These are phyloP conservation scores for Tetragnatha montana DNA, from an alignment of 2,888 invertebrate species.

Conservation along the genomic window DNA sequence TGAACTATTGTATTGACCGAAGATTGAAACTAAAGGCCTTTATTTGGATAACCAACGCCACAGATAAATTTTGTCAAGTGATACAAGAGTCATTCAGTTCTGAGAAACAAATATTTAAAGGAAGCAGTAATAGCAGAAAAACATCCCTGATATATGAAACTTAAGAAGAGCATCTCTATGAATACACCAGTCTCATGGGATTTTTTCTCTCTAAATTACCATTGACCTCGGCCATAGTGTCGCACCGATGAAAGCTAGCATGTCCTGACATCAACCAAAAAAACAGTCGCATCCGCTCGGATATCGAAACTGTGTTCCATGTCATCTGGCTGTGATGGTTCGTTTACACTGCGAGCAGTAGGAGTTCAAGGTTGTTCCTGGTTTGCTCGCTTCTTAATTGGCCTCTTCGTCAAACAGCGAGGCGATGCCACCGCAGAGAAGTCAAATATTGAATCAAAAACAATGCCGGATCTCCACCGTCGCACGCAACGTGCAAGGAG, in stretches of 20 bases:
- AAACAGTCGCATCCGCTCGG: constrained; percentile 49
- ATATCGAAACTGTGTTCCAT: constrained; percentile 30
- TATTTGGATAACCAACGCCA: neutral
- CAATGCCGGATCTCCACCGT: constrained; percentile 14
- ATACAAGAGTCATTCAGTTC: neutral
- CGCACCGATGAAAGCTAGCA: constrained; percentile 7
- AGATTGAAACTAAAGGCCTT: too few relatives aligned
- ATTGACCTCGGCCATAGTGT: constrained; percentile 14
- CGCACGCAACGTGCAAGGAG: constrained; percentile 26
- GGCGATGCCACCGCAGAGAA: neutral
- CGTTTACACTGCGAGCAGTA: neutral
- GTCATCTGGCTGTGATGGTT: constrained; percentile 46
- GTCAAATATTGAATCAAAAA: constrained; percentile 5
- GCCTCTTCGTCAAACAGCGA: constrained; percentile 16
- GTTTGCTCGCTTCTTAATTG: constrained; percentile 31
- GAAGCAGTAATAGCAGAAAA: neutral
- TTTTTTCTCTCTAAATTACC: neutral
- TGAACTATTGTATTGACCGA: too few relatives aligned
- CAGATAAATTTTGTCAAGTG: neutral
- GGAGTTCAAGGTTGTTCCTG: constrained; percentile 58
- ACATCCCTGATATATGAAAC: neutral
- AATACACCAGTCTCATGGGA: neutral
- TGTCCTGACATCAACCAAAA: constrained; percentile 16
- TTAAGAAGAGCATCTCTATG: neutral
- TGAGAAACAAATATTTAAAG: neutral